Evolutionary conservation across 1,140 invertebrate species (phyloP).

Genomic region (Drosophila kikkawai): DNA sequence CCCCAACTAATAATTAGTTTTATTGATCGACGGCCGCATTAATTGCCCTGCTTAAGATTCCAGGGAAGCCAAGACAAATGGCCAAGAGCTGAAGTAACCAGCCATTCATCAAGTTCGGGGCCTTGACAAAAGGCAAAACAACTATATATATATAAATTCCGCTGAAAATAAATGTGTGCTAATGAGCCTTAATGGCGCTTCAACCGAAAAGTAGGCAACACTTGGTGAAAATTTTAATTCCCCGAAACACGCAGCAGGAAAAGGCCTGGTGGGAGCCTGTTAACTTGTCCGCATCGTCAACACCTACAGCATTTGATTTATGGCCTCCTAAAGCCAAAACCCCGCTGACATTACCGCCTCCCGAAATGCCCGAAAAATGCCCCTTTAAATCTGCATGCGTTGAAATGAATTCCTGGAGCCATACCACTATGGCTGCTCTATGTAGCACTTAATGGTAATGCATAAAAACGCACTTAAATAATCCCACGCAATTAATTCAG

Average conservation of each 20-base stretch:
- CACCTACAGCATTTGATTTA: slow-evolving; percentile 73
- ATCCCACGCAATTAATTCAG: slow-evolving; percentile 80
- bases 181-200: slow-evolving; percentile 72
- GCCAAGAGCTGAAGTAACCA: slow-evolving; percentile 32
- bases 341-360: background rate
- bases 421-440: slow-evolving; percentile 29
- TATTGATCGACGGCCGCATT: slow-evolving; percentile 49
- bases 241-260: slow-evolving; percentile 51
- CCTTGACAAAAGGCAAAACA: slow-evolving; percentile 32
- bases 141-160: slow-evolving; percentile 22
- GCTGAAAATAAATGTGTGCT: slow-evolving; percentile 35
- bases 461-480: slow-evolving; percentile 81
- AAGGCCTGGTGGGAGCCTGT: slow-evolving; percentile 35
- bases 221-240: slow-evolving; percentile 72
- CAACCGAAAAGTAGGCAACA: slow-evolving; percentile 73
- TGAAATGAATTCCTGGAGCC: slow-evolving; percentile 56
- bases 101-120: slow-evolving; percentile 43
- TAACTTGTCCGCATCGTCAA: slow-evolving; percentile 67
- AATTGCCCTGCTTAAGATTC: slow-evolving; percentile 42
- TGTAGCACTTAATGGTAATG: slow-evolving; percentile 77
- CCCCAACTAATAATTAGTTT: slow-evolving; percentile 73
- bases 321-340: slow-evolving; percentile 37
- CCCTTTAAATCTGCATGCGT: slow-evolving; percentile 54
- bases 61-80: slow-evolving; percentile 29
- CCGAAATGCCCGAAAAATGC: background rate